phyloP scores from a whole-genome alignment of 2,113 vertebrate species.

The Grammomys surdaster region DNA sequence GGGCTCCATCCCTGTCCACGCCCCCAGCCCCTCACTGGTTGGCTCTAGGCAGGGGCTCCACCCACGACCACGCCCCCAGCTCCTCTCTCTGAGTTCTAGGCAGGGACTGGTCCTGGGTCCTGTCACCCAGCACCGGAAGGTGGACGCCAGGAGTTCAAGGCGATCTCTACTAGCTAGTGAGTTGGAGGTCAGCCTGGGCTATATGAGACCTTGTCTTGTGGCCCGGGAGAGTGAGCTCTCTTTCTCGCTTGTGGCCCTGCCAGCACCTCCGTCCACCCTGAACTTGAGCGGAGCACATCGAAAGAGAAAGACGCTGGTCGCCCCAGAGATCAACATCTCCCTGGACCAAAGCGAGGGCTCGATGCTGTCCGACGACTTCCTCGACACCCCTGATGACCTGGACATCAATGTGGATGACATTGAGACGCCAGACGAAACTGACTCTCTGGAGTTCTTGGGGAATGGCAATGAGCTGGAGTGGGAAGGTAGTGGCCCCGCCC shows the following conservation, averaged over 20 bases:
- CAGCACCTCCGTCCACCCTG: conserved; percentile 92
- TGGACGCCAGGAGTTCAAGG: not conserved
- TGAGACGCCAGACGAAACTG: conserved; percentile 96
- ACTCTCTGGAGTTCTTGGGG: conserved; percentile 96
- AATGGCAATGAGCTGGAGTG: conserved; percentile 97
- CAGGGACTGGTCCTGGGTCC: not conserved
- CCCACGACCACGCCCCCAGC: not conserved
- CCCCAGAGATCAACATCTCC: conserved; percentile 98
- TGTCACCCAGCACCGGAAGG: not conserved
- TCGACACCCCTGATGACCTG: conserved; percentile 97
- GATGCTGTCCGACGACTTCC: conserved; percentile 95
- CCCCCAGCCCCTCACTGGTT: not conserved
- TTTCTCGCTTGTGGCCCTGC: accelerated
- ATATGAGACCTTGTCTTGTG: not conserved
- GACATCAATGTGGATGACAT: conserved; percentile 99
- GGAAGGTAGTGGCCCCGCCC: conserved; percentile 90
- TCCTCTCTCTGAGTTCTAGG: not conserved
- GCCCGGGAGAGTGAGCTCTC: too few species aligned
- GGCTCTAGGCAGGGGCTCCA: not conserved
- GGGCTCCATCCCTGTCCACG: not conserved
- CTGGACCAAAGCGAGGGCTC: conserved; percentile 98
- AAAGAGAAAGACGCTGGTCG: conserved; percentile 94
- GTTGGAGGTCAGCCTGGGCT: not conserved
- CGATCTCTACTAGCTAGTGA: not conserved
- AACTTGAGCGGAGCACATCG: conserved; percentile 90